These are phyloP conservation scores for Eupithecia exiguata DNA, from an alignment of 2,888 invertebrate species.

Conservation along the genomic window DNA sequence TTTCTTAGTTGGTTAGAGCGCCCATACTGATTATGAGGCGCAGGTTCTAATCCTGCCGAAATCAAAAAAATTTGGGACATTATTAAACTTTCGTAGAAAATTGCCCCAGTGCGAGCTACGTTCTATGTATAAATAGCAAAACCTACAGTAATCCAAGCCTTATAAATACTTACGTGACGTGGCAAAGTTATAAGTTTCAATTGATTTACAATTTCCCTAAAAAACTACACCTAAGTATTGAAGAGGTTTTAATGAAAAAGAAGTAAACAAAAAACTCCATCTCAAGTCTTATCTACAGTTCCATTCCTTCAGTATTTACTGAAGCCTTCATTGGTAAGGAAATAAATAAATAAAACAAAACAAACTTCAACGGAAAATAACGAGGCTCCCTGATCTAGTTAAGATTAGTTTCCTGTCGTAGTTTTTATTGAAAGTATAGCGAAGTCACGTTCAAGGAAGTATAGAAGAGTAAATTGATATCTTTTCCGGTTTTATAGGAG, in stretches of 20 bases:
- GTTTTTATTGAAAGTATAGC: conserved; percentile 17
- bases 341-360: conserved; percentile 17
- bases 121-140: no score
- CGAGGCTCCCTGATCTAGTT: conserved; percentile 16
- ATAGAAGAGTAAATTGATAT: neutral
- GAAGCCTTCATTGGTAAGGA: neutral
- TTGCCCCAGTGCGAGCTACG: no score
- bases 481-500: neutral
- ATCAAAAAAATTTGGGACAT: no score
- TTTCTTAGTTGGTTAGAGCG: no score
- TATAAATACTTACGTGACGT: neutral
- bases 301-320: neutral
- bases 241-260: neutral
- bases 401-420: conserved; percentile 19
- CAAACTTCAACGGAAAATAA: conserved; percentile 19
- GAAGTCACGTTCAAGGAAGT: conserved; percentile 11
- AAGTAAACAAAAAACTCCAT: neutral
- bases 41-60: no score
- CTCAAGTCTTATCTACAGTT: neutral
- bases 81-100: no score
- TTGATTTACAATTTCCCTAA: neutral
- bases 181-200: no score
- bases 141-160: no score
- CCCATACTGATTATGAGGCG: no score
- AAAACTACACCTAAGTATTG: neutral